Evolutionary conservation across 1,140 invertebrate species (phyloP).

Genomic region (Drosophila eugracilis): DNA sequence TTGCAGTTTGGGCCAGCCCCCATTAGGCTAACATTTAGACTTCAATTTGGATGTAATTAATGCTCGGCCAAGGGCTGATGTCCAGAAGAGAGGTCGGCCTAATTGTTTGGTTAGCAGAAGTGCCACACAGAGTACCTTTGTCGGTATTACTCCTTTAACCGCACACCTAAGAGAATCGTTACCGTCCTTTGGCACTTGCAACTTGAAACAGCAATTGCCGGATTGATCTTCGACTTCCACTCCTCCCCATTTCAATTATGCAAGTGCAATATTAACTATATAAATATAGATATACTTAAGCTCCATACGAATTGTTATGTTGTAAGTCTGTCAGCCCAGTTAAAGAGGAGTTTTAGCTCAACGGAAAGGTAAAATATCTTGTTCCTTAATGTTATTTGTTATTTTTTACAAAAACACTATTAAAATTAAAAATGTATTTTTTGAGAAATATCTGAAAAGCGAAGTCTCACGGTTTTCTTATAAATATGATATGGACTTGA

Average conservation of each 20-base stretch:
- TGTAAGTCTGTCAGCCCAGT: too few species aligned
- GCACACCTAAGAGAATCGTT: not conserved
- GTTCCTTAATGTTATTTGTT: too few species aligned
- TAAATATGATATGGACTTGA: too few species aligned
- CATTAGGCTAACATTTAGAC: constrained; percentile 25
- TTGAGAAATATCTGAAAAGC: too few species aligned
- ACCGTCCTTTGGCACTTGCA: not conserved
- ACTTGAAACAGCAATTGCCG: not conserved
- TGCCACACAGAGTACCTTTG: not conserved
- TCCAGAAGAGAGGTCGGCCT: not conserved
- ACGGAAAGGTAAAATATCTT: too few species aligned
- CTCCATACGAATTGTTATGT: too few species aligned
- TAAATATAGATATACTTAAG: too few species aligned
- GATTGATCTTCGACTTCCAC: not conserved
- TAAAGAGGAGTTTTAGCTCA: too few species aligned
- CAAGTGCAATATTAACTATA: not conserved
- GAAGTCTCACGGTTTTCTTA: too few species aligned
- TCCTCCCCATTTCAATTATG: not conserved
- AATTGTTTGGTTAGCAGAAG: not conserved
- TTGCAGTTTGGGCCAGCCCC: not conserved
- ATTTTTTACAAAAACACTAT: too few species aligned
- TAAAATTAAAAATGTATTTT: too few species aligned
- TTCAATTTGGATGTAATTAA: constrained; percentile 44
- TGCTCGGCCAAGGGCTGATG: not conserved
- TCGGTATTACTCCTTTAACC: constrained; percentile 5